Evolutionary conservation across 2,113 vertebrate genomes (phyloP).

Genomic region (Drymodes brunneopygia): DNA sequence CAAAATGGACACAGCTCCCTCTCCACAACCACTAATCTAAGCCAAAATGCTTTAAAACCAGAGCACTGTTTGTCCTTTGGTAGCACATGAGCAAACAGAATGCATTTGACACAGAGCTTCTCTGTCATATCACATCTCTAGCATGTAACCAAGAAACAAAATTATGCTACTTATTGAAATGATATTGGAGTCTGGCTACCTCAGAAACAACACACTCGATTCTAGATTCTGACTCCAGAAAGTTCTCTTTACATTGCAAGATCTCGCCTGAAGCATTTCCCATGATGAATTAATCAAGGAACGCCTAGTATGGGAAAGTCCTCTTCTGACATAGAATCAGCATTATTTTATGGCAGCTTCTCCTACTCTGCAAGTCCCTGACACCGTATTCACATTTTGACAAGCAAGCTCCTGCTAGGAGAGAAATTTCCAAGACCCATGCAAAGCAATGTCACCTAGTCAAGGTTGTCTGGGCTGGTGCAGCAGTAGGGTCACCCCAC

Average conservation of each 20-base stretch:
- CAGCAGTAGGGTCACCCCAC: rapidly evolving
- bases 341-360: neutral
- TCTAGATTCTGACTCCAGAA: neutral
- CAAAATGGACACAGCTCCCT: conserved; percentile 23
- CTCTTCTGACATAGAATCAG: neutral
- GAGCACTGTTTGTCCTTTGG: conserved; percentile 22
- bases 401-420: neutral
- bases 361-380: neutral
- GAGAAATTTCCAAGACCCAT: neutral
- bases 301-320: neutral
- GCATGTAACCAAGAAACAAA: neutral
- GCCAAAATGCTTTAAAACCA: conserved; percentile 31
- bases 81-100: neutral
- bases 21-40: neutral
- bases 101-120: neutral
- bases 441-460: neutral
- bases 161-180: neutral
- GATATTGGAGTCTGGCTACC: neutral
- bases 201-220: neutral
- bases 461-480: neutral
- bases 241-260: neutral
- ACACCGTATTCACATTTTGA: rapidly evolving
- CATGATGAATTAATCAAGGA: neutral
- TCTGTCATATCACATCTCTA: neutral
- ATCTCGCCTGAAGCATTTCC: neutral